Percentiles rank a stretch among this genome's conserved stretches.
Evolutionary conservation across 2,888 invertebrate species (phyloP).

Genomic region (Augochlorella aurata): DNA sequence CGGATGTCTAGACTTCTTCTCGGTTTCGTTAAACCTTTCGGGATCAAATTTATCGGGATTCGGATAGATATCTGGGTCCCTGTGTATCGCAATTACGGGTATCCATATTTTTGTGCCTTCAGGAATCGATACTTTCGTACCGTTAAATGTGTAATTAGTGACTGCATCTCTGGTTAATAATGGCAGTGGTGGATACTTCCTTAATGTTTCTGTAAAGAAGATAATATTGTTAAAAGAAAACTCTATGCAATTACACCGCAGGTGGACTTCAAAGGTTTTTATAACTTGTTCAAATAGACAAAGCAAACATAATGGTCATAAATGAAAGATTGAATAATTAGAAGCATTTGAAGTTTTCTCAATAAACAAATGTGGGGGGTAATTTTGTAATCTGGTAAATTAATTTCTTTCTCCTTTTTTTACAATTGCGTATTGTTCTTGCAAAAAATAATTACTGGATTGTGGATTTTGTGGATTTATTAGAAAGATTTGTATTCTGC

Average conservation of each 20-base stretch:
- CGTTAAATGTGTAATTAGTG: slow-evolving; percentile 67
- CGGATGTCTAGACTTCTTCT: slow-evolving; percentile 61
- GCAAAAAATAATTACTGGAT: neutral
- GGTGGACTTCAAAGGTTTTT: neutral
- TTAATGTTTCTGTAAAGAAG: slow-evolving; percentile 79
- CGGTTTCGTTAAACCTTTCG: slow-evolving; percentile 72
- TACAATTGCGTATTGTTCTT: neutral
- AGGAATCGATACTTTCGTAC: slow-evolving; percentile 68
- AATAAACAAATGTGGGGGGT: neutral
- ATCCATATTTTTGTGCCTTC: slow-evolving; percentile 57
- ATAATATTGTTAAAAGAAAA: neutral
- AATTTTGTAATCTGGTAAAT: neutral
- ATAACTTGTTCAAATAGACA: neutral
- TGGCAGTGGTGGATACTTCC: slow-evolving; percentile 81
- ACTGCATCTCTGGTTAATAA: slow-evolving; percentile 71
- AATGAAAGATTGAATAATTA: neutral
- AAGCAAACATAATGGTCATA: neutral
- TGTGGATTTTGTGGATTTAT: too few relatives aligned
- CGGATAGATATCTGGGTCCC: slow-evolving; percentile 68
- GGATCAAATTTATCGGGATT: slow-evolving; percentile 73
- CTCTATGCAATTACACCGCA: neutral
- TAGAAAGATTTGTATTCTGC: too few relatives aligned
- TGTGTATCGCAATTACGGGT: slow-evolving; percentile 67
- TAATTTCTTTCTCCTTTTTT: too few relatives aligned
- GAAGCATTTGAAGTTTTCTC: neutral